These are phyloP conservation scores for Standfussiana lucernea DNA, from an alignment of 2,888 invertebrate species.

Conservation along the genomic window DNA sequence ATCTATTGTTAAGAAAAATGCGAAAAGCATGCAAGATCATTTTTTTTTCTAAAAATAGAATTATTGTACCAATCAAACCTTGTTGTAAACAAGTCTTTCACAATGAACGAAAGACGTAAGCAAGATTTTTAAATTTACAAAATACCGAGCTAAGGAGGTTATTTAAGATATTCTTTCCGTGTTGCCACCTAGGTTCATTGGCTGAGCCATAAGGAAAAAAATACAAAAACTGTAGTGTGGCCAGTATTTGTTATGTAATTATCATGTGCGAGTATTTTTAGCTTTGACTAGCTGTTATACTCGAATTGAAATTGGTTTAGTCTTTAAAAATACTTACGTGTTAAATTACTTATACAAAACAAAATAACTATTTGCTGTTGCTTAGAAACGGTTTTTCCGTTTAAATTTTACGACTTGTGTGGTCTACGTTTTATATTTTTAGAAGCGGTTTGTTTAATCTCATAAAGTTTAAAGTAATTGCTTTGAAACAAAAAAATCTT, in stretches of 20 bases:
- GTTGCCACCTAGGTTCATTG: constrained; percentile 52
- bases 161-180: constrained; percentile 34
- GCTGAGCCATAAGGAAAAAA: constrained; percentile 54
- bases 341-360: constrained; percentile 30
- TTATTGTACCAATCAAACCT: neutral
- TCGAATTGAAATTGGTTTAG: constrained; percentile 17
- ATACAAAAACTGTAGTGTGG: constrained; percentile 41
- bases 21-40: neutral
- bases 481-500: constrained; percentile 26
- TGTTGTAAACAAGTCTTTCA: neutral
- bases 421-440: constrained; percentile 28
- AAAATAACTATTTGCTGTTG: constrained; percentile 22
- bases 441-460: constrained; percentile 8
- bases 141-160: neutral
- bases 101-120: neutral
- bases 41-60: neutral
- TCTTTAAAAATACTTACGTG: constrained; percentile 25
- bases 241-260: constrained; percentile 49
- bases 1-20: neutral
- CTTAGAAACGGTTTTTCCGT: constrained; percentile 19
- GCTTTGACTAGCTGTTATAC: constrained; percentile 16
- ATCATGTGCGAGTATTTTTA: constrained; percentile 47
- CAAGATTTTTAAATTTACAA: constrained; percentile 6
- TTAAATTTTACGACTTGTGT: constrained; percentile 37
- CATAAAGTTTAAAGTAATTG: constrained; percentile 6